Base-by-base conservation (phyloP, 53 echinoderm and acorn worm species). In the Zoroaster sp. region DNA sequence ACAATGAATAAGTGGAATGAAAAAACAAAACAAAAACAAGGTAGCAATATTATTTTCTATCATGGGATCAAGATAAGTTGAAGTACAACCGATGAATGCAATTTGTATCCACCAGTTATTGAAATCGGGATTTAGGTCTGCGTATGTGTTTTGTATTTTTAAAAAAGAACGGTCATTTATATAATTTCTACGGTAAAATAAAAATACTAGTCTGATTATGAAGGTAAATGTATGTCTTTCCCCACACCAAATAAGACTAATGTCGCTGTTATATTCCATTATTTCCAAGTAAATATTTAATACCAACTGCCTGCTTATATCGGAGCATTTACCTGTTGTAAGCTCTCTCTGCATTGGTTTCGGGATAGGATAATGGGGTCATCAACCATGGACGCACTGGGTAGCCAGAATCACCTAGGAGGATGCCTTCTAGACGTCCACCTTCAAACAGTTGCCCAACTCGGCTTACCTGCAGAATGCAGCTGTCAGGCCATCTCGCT, bases 401-500 rank as follows among this genome's bases (percentile, higher is more conserved):
- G n/a, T 83, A 69, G 10, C 86, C 86, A 15, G 73, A 86, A 12
- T 86, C 86, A 45, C 86, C 86, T 46, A 86, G 86, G 37, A 55
- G 54, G 72, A 87, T 25, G 18, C 87, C 87, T 35, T 46, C 25
- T 51, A 52, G 73, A 3, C 53, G 33, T 21, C 40, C 18, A 17
- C 38, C n/a, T 51, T 73, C n/a, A 73, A 87, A 87, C 44, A 80
- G 25, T 12, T 65, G 80, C 33, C 80, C 65, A 39, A 80, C 25
- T 4, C 80, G 65, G 65, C 80, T 80, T 59, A 40, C 40, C 12
- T 80, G 80, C n/a, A n/a, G n/a, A n/a, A n/a, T n/a, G n/a, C n/a
- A n/a, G n/a, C n/a, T n/a, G n/a, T n/a, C 78, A 6, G 80, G 80
- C 54, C 39, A 80, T 25, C 80, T 38, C 11, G 59, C 39, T 38